Base-by-base conservation (phyloP, 2,888 invertebrate genomes). In the Heliconius cydno region DNA sequence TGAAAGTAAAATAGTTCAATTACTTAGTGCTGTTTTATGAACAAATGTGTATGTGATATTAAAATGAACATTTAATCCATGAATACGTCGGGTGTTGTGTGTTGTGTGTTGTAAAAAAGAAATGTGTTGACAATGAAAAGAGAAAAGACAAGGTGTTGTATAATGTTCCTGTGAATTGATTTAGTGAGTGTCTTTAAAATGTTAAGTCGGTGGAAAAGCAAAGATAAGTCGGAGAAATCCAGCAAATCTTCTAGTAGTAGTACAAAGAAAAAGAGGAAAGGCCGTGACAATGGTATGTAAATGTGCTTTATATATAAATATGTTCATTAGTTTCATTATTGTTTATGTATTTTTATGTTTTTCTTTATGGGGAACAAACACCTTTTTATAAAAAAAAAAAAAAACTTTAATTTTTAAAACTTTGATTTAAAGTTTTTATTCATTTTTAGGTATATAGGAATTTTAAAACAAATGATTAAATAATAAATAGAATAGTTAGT, bases 161-260 rank as follows among this genome's bases (percentile, higher is more conserved):
- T 57, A 79, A 82, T 81, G 79, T 78, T 67, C 25, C 6, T 74
- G 76, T 81, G 71, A 78, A 70, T 46, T 75, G 71, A 74, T 76
- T 81, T 81, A 76, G 79, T 77, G 78, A 76, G 77, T 82, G 72
- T 28, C 41, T 74, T 66, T 68, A 87, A 92, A 91, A 97, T 97
- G 97, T 95, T 97, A 91, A 97, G 97, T 88, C 97, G 97, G 88
- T 97, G 97, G 97, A 97, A 97, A 92, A 97, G 97, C 90, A 97
- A 97, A 95, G 97, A 97, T 92, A 97, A 97, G 92, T 95, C 96
- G 84, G 96, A 97, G 88, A 97, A 97, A 92, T 96, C 95, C 86
- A 94, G 95, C 82, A 96, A 96, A 87, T 92, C 92, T 66, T 91
- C 93, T 13, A 90, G 88, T 82, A 94, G 95, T 72, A 96, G 96